These are phyloP conservation scores for Temnopleurus reevesii DNA, from an alignment of 53 echinoderm and acorn worm genomes.

Conservation along the genomic window DNA sequence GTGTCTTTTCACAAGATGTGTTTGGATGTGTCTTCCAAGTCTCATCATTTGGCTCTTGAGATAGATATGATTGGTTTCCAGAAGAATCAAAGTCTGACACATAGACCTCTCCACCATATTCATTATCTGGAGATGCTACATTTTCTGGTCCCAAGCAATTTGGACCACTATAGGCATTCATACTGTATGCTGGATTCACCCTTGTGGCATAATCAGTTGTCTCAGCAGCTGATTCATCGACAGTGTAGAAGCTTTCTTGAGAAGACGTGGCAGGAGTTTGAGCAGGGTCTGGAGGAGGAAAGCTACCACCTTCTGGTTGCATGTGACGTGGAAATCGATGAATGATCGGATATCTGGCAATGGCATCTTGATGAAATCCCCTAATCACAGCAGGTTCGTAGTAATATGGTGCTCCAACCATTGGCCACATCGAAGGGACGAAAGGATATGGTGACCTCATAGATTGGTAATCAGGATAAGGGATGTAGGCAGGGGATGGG, in stretches of 20 bases:
- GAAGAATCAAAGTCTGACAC: neutral
- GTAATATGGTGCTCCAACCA: neutral
- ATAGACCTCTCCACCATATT: neutral
- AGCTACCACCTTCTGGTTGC: neutral
- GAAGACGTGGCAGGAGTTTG: neutral
- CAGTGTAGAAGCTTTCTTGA: neutral
- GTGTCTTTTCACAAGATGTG: neutral
- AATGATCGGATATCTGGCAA: neutral
- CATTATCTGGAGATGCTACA: neutral
- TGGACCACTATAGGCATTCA: neutral
- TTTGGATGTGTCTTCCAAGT: neutral
- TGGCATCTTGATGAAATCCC: constrained; percentile 10
- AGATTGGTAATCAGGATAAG: neutral
- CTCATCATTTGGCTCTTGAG: neutral
- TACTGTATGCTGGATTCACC: neutral
- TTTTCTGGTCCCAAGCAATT: neutral
- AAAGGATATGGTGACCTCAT: neutral
- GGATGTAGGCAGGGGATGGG: constrained; percentile 5
- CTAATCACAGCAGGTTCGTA: neutral
- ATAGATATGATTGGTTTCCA: neutral
- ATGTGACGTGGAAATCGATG: neutral
- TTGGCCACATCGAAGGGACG: neutral
- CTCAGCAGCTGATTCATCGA: neutral
- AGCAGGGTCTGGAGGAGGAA: neutral
- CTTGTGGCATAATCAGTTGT: neutral